Conservation (phyloP, 2,113 vertebrate species). For the Lagopus muta region DNA sequence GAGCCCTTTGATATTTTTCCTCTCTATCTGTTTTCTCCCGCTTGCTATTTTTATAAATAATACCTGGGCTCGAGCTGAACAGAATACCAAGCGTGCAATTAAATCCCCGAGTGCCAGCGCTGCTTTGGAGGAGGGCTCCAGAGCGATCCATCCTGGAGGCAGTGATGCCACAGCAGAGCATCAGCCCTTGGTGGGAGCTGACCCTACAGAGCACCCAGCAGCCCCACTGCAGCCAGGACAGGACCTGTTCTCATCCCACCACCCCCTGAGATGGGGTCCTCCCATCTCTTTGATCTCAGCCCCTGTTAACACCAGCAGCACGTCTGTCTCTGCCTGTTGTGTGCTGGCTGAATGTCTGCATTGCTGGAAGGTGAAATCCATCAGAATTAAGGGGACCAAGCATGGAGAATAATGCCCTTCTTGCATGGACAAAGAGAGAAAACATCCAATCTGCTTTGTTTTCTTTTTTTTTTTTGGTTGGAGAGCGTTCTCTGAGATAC, state of each 20-base stretch:
- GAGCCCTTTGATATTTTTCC: background rate
- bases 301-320: background rate
- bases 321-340: rapidly evolving
- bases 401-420: background rate
- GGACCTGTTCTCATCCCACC: rapidly evolving
- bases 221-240: background rate
- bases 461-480: too few relatives aligned
- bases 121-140: background rate
- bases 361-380: background rate
- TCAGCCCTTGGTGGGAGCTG: background rate
- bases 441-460: background rate
- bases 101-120: background rate
- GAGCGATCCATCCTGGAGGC: background rate
- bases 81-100: background rate
- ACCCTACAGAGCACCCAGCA: background rate
- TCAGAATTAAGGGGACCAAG: background rate
- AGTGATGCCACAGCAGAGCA: background rate
- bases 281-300: background rate
- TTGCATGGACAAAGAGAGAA: rapidly evolving
- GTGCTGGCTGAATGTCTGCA: rapidly evolving
- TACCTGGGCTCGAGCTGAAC: background rate
- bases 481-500: rapidly evolving
- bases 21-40: background rate
- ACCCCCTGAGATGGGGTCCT: background rate
- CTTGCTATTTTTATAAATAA: slow-evolving; percentile 38